A percentile compares a stretch with the other conserved stretches of the same genome.
These are phyloP conservation scores for Xylocampa areola DNA, from an alignment of 2,888 invertebrate species.

Conservation along the genomic window DNA sequence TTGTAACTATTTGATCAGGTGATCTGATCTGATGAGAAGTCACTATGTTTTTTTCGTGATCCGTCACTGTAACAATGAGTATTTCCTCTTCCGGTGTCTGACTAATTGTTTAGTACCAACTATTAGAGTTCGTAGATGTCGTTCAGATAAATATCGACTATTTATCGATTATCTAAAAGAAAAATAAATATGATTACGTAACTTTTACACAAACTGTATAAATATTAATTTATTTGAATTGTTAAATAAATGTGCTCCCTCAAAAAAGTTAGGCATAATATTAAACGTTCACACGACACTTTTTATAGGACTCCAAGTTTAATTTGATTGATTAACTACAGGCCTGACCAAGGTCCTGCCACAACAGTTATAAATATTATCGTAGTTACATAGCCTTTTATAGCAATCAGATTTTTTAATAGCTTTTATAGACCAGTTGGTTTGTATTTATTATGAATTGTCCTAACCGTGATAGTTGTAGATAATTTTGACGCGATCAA, in stretches of 20 bases:
- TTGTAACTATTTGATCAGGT: slow-evolving; percentile 44
- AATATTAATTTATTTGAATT: slow-evolving; percentile 12
- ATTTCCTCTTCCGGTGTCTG: slow-evolving; percentile 61
- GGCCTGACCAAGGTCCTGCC: slow-evolving; percentile 34
- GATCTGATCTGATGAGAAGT: slow-evolving; percentile 45
- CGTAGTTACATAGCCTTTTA: slow-evolving; percentile 22
- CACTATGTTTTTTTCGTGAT: slow-evolving; percentile 52
- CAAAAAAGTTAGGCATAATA: slow-evolving; percentile 7
- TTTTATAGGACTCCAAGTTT: slow-evolving; percentile 12
- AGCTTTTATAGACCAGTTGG: slow-evolving; percentile 19
- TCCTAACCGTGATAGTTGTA: slow-evolving; percentile 9
- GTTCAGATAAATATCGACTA: slow-evolving; percentile 51
- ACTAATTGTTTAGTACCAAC: slow-evolving; percentile 47
- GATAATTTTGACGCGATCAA: slow-evolving; percentile 10
- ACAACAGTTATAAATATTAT: slow-evolving; percentile 33
- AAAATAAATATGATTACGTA: slow-evolving; percentile 22
- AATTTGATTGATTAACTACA: slow-evolving; percentile 35
- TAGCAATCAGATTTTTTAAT: slow-evolving; percentile 20
- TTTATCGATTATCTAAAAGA: slow-evolving; percentile 55
- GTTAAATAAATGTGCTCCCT: slow-evolving; percentile 15
- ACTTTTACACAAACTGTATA: slow-evolving; percentile 1
- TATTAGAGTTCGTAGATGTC: slow-evolving; percentile 50
- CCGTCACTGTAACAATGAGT: slow-evolving; percentile 56
- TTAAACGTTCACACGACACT: slow-evolving; percentile 21
- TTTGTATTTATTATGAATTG: slow-evolving; percentile 28